A percentile compares a stretch with the other conserved stretches of the same genome.
Evolutionary conservation across 1,140 invertebrate species (phyloP).

Genomic region (Condylostylus longicornis): DNA sequence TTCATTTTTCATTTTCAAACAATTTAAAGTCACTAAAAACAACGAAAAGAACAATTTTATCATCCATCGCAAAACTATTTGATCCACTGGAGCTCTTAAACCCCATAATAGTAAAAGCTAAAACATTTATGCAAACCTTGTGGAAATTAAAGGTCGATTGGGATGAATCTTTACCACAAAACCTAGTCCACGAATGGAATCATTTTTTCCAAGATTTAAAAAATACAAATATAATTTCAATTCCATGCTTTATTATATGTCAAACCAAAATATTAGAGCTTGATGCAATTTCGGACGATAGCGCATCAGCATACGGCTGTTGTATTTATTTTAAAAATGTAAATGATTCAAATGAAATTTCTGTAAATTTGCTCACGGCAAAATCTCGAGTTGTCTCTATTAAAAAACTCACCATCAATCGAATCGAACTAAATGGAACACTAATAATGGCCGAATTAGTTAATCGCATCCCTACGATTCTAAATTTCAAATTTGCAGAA

Average conservation of each 20-base stretch:
- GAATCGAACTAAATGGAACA: slow-evolving; percentile 6
- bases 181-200: slow-evolving; percentile 9
- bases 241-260: background rate
- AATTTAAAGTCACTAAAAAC: too few relatives aligned
- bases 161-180: slow-evolving; percentile 23
- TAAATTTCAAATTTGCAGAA: background rate
- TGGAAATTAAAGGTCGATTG: slow-evolving; percentile 19
- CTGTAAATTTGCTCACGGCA: background rate
- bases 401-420: slow-evolving; percentile 5
- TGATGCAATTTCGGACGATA: background rate
- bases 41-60: too few relatives aligned
- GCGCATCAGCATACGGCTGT: background rate
- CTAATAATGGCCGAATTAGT: background rate
- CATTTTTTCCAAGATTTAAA: slow-evolving; percentile 10
- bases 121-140: slow-evolving; percentile 20
- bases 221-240: background rate
- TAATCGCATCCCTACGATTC: slow-evolving; percentile 4
- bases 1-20: slow-evolving; percentile 7
- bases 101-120: background rate
- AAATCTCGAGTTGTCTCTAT: slow-evolving; percentile 1
- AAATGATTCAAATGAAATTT: background rate
- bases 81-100: background rate
- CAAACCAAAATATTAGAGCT: too few relatives aligned
- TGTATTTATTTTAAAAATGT: background rate
- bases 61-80: background rate